Evolutionary conservation across 2,113 vertebrate genomes (phyloP), one percentile per base, ranked within the genome.

Genomic region (Pygoscelis antarcticus): DNA sequence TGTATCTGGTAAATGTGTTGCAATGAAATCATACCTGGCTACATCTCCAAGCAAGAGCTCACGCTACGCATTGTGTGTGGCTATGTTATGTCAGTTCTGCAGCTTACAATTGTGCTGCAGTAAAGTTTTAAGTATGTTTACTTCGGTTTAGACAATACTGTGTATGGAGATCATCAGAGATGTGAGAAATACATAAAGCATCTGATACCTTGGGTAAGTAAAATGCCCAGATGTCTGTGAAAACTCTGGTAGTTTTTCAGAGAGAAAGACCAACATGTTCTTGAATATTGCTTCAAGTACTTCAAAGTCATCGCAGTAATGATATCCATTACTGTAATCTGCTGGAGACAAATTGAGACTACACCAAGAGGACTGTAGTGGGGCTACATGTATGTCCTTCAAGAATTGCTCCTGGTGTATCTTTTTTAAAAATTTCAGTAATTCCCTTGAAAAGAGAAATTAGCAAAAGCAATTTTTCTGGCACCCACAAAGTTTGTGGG

Each of bases 51-150:
- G 52, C 22, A 60, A 60, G 68, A 38, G 14, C 49, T 80, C 19
- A 7, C 0, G 7, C 54, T 29, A 9, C 1, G 0, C 17, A 2
- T 29, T 21, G 1, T 3, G 3, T 27, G n/a, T 21, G 16, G 32
- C 8, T 29, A 5, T 2, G 3, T 34, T 32, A 22, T 1, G 0
- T 26, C 40, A 38, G 27, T 32, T 49, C 42, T 21, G 32, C 47
- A 38, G 19, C 17, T 52, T 21, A 19, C 20, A 46, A 5, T 2
- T 60, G 14, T 1, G 1, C 13, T 64, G 65, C 44, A 81, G 19
- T 21, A 11, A 57, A n/a, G 14, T 58, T 70, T 66, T 34, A 36
- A 26, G 20, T 54, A 27, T 0, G 1, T 27, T 21, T 54, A 30
- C 18, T 74, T 49, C 23, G 29, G 20, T 91, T 81, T 66, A 52